Percentiles rank a stretch among this genome's conserved stretches.
These are phyloP conservation scores for Mizuhopecten yessoensis DNA, from an alignment of 1,140 invertebrate species.

Conservation along the genomic window DNA sequence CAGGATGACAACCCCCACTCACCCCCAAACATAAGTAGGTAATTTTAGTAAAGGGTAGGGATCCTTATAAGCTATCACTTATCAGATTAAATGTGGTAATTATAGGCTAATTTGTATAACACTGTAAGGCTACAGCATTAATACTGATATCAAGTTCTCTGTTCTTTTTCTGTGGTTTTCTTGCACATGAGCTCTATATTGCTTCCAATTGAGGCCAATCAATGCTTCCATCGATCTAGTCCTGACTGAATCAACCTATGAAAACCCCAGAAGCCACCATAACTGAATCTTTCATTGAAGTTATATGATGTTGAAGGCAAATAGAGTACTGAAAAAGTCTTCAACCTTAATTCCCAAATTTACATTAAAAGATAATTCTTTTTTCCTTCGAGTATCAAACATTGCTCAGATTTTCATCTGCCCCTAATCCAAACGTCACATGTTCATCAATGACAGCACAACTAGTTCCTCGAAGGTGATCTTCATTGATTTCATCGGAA, in stretches of 20 bases:
- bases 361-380: not conserved
- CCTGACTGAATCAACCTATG: not conserved
- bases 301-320: not conserved
- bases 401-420: not conserved
- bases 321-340: not conserved
- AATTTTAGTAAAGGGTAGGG: too few species aligned
- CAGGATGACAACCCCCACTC: too few species aligned
- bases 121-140: not conserved
- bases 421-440: constrained; percentile 47
- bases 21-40: too few species aligned
- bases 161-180: too few species aligned
- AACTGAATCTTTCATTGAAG: too few species aligned
- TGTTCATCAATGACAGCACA: constrained; percentile 52
- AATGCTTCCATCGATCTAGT: not conserved
- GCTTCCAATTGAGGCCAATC: not conserved
- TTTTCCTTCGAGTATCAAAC: not conserved
- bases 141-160: not conserved
- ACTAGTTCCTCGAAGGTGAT: not conserved
- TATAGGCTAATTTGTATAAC: too few species aligned
- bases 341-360: not conserved
- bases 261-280: too few species aligned
- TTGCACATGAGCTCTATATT: too few species aligned
- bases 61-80: too few species aligned
- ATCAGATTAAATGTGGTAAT: too few species aligned
- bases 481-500: constrained; percentile 66